phyloP scores from a whole-genome alignment of 2,797 vertebrate species.

The Florisuga fusca region DNA sequence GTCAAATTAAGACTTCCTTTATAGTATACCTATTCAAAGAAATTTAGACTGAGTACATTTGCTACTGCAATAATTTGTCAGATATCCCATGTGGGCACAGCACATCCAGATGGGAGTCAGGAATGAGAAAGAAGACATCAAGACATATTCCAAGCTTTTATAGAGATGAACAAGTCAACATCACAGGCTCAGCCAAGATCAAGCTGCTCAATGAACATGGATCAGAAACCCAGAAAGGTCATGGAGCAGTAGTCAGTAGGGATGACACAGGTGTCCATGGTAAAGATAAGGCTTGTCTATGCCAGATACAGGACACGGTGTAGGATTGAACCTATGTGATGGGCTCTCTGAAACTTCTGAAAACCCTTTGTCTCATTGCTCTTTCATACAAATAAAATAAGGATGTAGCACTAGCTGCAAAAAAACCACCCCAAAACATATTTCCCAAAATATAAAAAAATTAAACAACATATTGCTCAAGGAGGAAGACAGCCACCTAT shows the following conservation, averaged over 20 bases:
- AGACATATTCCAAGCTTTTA: background rate
- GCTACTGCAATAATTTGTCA: background rate
- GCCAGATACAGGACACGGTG: rapidly evolving
- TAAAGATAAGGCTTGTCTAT: background rate
- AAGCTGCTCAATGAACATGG: background rate
- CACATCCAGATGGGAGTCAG: background rate
- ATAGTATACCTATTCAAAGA: background rate
- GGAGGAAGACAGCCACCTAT: background rate
- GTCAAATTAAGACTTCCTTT: background rate
- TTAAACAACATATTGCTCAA: background rate
- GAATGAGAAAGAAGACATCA: background rate
- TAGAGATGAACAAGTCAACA: background rate
- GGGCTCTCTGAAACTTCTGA: background rate
- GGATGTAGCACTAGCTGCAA: background rate
- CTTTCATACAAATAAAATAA: background rate
- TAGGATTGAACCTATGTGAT: background rate
- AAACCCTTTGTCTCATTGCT: background rate
- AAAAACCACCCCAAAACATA: background rate
- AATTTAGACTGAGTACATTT: background rate
- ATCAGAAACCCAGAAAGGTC: background rate
- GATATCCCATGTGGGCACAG: background rate
- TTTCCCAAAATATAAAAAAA: background rate
- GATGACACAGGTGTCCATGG: background rate
- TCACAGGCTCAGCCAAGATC: background rate
- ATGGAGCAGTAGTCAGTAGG: background rate